Conservation (phyloP, 2,797 vertebrate genomes). For the Anableps anableps region DNA sequence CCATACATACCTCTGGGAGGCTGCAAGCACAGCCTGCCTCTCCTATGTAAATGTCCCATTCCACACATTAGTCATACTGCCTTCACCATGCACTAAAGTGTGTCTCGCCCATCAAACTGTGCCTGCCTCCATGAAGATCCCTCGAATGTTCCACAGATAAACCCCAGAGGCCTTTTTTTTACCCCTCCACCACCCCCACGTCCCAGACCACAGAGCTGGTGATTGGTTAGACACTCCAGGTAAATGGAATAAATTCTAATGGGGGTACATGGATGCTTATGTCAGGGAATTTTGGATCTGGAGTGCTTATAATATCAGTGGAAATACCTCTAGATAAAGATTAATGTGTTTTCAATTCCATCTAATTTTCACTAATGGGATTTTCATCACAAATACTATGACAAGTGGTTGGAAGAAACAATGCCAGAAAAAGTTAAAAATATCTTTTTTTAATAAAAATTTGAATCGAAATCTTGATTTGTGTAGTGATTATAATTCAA, state of each 20-base stretch:
- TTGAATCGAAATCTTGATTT: not conserved
- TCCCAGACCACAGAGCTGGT: slow-evolving; percentile 58
- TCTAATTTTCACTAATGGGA: slow-evolving; percentile 7
- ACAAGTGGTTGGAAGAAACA: slow-evolving; percentile 1
- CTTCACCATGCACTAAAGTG: slow-evolving; percentile 77
- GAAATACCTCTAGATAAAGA: slow-evolving; percentile 37
- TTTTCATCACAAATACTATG: slow-evolving; percentile 18
- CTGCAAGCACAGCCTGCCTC: slow-evolving; percentile 73
- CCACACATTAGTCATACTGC: slow-evolving; percentile 82
- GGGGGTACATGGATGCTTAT: slow-evolving; percentile 65
- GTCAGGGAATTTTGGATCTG: slow-evolving; percentile 58
- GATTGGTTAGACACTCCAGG: slow-evolving; percentile 75
- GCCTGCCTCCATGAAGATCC: slow-evolving; percentile 77
- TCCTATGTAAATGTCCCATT: slow-evolving; percentile 83
- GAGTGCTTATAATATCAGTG: slow-evolving; percentile 48
- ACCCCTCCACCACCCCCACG: slow-evolving; percentile 62
- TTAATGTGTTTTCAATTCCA: slow-evolving; percentile 19
- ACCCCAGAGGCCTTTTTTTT: slow-evolving; percentile 70
- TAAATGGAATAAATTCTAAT: slow-evolving; percentile 72
- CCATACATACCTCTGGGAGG: slow-evolving; percentile 80
- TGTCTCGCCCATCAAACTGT: slow-evolving; percentile 77
- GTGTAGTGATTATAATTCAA: not conserved
- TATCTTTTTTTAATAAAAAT: not conserved
- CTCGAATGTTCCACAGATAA: slow-evolving; percentile 77
- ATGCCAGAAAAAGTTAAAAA: slow-evolving; percentile 21